Base-by-base conservation (phyloP, 1,140 invertebrate genomes). In the Lucilia cuprina region DNA sequence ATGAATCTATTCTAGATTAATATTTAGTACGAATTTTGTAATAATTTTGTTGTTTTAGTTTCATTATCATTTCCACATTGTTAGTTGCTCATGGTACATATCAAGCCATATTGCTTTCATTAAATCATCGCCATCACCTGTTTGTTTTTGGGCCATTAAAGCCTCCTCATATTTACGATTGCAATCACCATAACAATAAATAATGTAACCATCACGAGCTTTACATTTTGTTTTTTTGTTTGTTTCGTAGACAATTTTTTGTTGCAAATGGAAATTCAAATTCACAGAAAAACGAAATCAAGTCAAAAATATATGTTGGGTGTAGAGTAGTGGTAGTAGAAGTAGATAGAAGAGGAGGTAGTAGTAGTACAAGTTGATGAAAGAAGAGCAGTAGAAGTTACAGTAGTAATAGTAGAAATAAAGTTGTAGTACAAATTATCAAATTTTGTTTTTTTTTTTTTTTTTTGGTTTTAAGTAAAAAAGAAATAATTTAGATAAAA, bases 41-140 rank as follows among this genome's bases (percentile, higher is more conserved):
- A 41, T 41, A 55, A 41, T 41, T 35, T 65, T 65, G 70, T 83
- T 7, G 30, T 83, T 35, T 50, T 60, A 84, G 47, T 83, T 85
- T 87, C 84, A 70, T 74, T 17, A 74, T 89, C 85, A 90, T 86
- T 90, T 85, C 77, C 84, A 50, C 30, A 60, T 77, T 84, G 87
- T 90, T 87, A 90, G 87, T 88, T 89, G 88, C 74, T 90, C 90
- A 82, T 89, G 88, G 87, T 91, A 91, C 87, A 91, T 91, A 87
- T 91, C 89, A 89, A 91, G 88, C 90, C 90, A 91, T 89, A 91
- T 90, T 87, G 89, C 88, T 86, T 91, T 91, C 90, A 91, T 91
- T 87, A 91, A 86, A 84, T 91, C 88, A 86, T 91, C 90, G 87
- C 90, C 90, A 87, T 91, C 90, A 91, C 90, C 90, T 91, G 90